Evolutionary conservation across 2,113 vertebrate species (phyloP), one percentile per base, ranked within the genome.

Genomic region (Dasyprocta punctata): DNA sequence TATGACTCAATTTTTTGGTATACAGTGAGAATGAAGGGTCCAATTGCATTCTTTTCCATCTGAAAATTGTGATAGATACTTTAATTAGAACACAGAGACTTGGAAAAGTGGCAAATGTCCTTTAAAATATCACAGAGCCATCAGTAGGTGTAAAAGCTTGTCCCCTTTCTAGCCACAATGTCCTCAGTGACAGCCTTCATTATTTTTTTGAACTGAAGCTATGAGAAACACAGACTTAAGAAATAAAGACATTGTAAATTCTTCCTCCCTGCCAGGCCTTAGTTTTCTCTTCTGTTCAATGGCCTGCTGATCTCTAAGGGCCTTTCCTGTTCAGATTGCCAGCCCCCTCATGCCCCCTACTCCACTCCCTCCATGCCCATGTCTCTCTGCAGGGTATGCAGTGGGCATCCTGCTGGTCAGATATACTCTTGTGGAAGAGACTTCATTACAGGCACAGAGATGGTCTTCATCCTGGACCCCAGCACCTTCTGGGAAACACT

Each of bases 321-420:
- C 26, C n/a, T 77, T 71, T 82, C 44, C 36, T 75, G 65, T 73
- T 36, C 54, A 49, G 20, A 36, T 11, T 28, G 11, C 65, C 38
- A 28, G 33, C 0, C 1, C 41, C 9, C 1, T 20, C 28, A 17
- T 60, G 36, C 71, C 22, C 58, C 30, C 10, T 1, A 10, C 20
- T 20, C n/a, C 26, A 3, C 0, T 9, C 26, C 28, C 52, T 36
- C 54, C 14, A 8, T 9, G 19, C 44, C 19, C 16, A 7, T 12
- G 17, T 88, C 38, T 33, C 77, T 60, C 30, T 17, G 54, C 17
- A 5, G 71, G 44, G 41, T 2, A 3, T 36, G 16, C 19, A 7
- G 1, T 0, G 26, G 24, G 24, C 77, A n/a, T 56, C 33, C 47
- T 58, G 54, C 33, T 7, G 58, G 49, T 17, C 52, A 63, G 41